These are phyloP conservation scores for Lamellibrachia columna DNA, from an alignment of 2,888 invertebrate species.

Conservation along the genomic window DNA sequence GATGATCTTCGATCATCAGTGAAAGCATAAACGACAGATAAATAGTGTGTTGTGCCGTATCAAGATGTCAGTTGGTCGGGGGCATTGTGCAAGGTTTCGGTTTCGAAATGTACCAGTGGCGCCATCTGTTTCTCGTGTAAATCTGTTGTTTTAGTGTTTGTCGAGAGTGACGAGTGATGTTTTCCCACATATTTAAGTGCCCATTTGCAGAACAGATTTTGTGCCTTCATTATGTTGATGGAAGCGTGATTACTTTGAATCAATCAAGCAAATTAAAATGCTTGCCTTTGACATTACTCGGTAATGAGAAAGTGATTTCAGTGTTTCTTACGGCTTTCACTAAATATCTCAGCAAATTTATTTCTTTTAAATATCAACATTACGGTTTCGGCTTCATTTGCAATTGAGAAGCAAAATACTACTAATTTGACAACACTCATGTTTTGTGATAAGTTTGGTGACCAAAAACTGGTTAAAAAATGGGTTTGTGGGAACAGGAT, in stretches of 20 bases:
- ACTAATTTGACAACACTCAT: background rate
- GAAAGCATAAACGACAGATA: background rate
- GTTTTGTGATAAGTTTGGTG: background rate
- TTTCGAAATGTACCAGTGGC: background rate
- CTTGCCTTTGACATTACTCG: no score
- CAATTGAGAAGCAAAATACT: no score
- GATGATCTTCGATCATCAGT: background rate
- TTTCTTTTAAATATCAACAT: background rate
- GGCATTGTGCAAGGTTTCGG: background rate
- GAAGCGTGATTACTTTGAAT: background rate
- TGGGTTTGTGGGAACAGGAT: background rate
- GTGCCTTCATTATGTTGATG: background rate
- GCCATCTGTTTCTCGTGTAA: background rate
- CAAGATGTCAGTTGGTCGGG: background rate
- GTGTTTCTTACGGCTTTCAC: background rate
- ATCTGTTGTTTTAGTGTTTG: background rate
- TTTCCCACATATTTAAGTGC: background rate
- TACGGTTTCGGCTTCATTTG: no score
- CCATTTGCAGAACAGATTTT: background rate
- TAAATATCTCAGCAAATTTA: background rate
- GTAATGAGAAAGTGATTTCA: background rate
- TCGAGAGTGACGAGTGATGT: background rate
- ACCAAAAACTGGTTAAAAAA: background rate
- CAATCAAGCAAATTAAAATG: background rate
- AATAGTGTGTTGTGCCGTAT: background rate